Percentiles rank a stretch among this genome's conserved stretches.
Evolutionary conservation across 1,140 invertebrate species (phyloP).

Genomic region (Tetramorium alpestre): DNA sequence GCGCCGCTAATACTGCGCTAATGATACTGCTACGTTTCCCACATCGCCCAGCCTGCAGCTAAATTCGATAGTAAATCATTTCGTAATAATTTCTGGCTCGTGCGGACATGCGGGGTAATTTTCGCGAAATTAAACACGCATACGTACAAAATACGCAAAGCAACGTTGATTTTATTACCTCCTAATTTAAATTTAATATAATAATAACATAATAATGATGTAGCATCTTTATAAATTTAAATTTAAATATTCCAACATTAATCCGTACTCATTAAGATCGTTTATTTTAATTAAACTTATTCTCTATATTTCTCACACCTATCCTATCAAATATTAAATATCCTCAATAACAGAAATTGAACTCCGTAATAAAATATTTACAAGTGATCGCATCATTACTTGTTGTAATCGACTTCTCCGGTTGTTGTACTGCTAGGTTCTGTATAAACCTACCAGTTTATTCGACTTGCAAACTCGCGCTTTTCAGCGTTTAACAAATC

Average conservation of each 20-base stretch:
- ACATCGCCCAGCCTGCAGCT: neutral
- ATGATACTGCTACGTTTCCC: constrained; percentile 12
- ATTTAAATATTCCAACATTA: constrained; percentile 5
- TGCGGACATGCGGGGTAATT: neutral
- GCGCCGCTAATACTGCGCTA: neutral
- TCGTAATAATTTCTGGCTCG: neutral
- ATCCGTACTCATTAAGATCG: neutral
- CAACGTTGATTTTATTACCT: neutral
- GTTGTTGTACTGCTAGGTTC: neutral
- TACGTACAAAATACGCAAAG: neutral
- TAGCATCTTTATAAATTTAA: constrained; percentile 20
- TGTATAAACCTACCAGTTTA: neutral
- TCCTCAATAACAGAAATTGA: constrained; percentile 13
- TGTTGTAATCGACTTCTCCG: neutral
- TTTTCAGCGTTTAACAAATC: neutral
- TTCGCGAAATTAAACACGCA: constrained; percentile 17
- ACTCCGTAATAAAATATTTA: neutral
- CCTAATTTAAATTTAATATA: constrained; percentile 2
- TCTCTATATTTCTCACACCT: neutral
- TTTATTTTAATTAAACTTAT: constrained; percentile 10
- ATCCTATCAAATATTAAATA: neutral
- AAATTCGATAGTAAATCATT: constrained; percentile 14
- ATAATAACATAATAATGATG: neutral
- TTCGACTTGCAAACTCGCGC: neutral
- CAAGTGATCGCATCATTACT: neutral